Base-by-base conservation (phyloP, 1,140 invertebrate species). In the Aricia agestis region DNA sequence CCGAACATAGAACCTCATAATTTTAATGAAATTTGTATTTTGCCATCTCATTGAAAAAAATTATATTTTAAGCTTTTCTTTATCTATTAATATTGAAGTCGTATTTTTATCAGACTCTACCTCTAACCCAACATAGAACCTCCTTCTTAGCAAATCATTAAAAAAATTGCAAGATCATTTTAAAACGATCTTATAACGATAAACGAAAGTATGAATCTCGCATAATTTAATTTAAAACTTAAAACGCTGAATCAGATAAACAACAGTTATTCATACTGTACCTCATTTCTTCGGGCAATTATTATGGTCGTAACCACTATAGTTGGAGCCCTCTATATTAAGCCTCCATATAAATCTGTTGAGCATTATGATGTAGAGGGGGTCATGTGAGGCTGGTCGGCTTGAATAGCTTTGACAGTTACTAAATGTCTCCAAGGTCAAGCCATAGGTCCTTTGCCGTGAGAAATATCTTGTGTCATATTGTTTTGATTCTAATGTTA, bases 381-480 rank as follows among this genome's bases (percentile, higher is more conserved):
- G 82, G 0, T 81, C 82, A 74, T 71, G 57, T 74, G 75, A 80
- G 19, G 69, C 6, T 84, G 84, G 83, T 68, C 76, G 77, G 73
- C 75, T 76, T 78, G 83, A 32, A 85, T 80, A 81, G 79, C 79
- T 78, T 72, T 80, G 82, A 87, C 84, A 87, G 83, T 90, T 86
- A 87, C 71, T 80, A 86, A 88, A 82, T 76, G 68, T 79, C 74
- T 79, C 81, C 79, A 80, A 83, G 83, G 85, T 82, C 81, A 83
- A 80, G 82, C 83, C 83, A 81, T 70, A 83, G 80, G 80, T 86
- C 66, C 81, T 74, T 80, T 76, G 81, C 75, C 84, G 87, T 90
- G 87, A 78, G 87, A 90, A 86, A 81, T 72, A 67, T 66, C 65
- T 52, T 74, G 68, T 72, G 69, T 66, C 42, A 17, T 9, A 68